A percentile compares a stretch with the other conserved stretches of the same genome.
phyloP scores from a whole-genome alignment of 2,888 invertebrate species.

The Ormyrus labotus region DNA sequence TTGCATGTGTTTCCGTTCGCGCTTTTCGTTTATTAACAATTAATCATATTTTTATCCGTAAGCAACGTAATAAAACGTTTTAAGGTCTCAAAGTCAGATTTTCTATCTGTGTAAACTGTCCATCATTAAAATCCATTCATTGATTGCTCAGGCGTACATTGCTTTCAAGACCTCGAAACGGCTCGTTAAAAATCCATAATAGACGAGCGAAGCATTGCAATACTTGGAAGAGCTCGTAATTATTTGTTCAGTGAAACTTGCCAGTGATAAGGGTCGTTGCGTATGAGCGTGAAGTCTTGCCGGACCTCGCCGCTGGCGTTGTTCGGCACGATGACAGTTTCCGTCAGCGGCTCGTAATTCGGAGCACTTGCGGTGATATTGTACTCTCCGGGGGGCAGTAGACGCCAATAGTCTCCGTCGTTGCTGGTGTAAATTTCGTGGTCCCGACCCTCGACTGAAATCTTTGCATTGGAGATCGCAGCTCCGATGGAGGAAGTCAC shows the following conservation, averaged over 20 bases:
- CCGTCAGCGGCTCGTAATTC: constrained; percentile 82
- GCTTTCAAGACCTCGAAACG: too few relatives aligned
- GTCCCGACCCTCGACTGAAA: constrained; percentile 85
- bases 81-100: too few relatives aligned
- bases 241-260: constrained; percentile 59
- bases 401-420: constrained; percentile 94
- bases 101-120: too few relatives aligned
- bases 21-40: too few relatives aligned
- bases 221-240: too few relatives aligned
- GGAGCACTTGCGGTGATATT: constrained; percentile 84
- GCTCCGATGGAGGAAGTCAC: constrained; percentile 89
- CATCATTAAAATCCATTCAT: too few relatives aligned
- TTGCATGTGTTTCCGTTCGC: too few relatives aligned
- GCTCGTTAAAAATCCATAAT: too few relatives aligned
- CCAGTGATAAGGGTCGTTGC: constrained; percentile 90
- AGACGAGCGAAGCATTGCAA: too few relatives aligned
- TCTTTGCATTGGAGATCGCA: constrained; percentile 83
- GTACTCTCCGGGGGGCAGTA: constrained; percentile 91
- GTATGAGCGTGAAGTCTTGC: constrained; percentile 86
- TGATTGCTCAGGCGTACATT: too few relatives aligned
- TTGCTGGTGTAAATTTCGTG: constrained; percentile 84
- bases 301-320: constrained; percentile 66
- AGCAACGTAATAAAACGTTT: too few relatives aligned
- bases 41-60: too few relatives aligned
- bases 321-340: constrained; percentile 80